A percentile compares a stretch with the other conserved stretches of the same genome.
These are phyloP conservation scores for Rafetus swinhoei DNA, from an alignment of 2,113 vertebrate species.

Conservation along the genomic window DNA sequence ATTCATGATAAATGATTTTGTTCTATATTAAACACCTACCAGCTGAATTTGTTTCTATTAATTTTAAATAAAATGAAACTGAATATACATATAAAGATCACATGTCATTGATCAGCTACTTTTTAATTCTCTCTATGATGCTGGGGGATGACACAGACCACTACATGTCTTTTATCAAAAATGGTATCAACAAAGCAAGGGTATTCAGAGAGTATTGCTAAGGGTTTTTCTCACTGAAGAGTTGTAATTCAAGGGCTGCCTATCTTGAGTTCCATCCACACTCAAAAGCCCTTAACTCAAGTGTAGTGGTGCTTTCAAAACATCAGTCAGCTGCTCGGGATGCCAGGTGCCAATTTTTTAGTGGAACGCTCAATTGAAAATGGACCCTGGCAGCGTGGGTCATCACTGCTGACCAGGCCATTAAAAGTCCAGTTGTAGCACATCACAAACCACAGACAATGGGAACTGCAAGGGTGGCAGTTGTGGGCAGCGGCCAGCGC, in stretches of 20 bases:
- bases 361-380: no score
- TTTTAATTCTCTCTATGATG: background rate
- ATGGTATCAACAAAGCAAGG: background rate
- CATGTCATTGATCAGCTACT: background rate
- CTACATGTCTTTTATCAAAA: background rate
- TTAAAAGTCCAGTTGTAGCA: no score
- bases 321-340: background rate
- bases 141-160: rapidly evolving
- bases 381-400: no score
- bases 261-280: background rate
- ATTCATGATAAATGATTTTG: background rate
- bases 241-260: background rate
- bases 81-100: background rate
- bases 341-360: no score
- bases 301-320: background rate
- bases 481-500: no score
- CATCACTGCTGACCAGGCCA: no score
- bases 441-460: no score
- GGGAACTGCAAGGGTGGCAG: no score
- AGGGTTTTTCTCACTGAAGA: background rate
- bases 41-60: background rate
- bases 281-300: background rate
- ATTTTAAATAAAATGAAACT: background rate
- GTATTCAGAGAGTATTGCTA: background rate
- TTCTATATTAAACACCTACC: background rate